phyloP scores from a whole-genome alignment of 2,113 vertebrate species.

The Hemiscyllium ocellatum region DNA sequence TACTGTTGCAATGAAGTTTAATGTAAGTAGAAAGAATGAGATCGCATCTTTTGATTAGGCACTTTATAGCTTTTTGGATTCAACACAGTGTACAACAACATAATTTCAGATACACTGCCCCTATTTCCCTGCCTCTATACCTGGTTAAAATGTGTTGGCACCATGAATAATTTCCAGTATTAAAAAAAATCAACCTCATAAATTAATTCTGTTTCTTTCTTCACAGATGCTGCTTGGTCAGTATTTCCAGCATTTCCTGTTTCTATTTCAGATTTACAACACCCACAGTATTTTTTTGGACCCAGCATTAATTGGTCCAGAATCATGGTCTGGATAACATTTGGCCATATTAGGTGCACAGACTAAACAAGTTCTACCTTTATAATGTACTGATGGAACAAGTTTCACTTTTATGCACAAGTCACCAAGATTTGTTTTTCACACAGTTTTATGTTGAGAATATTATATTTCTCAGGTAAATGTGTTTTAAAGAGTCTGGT shows the following conservation, averaged over 20 bases:
- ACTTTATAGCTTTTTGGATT: not conserved
- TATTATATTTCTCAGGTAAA: conserved; percentile 22
- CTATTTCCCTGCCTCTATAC: not conserved
- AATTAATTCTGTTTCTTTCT: not conserved
- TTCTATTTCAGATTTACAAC: too few species aligned
- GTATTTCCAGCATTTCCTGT: not conserved
- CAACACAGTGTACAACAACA: too few species aligned
- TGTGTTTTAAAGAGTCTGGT: conserved; percentile 14
- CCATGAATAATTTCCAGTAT: not conserved
- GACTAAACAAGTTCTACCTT: not conserved
- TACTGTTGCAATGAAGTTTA: not conserved
- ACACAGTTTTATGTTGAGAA: conserved; percentile 4
- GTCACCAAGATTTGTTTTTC: conserved; percentile 13
- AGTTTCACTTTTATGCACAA: conserved; percentile 15
- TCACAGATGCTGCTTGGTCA: not conserved
- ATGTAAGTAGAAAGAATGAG: not conserved
- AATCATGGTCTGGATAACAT: not conserved
- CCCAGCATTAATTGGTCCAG: not conserved
- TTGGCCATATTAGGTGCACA: not conserved
- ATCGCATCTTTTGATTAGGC: not conserved
- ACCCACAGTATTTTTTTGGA: not conserved
- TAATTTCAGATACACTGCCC: not conserved
- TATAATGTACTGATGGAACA: not conserved
- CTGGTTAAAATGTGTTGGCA: not conserved
- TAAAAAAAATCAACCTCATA: not conserved